phyloP scores from a whole-genome alignment of 2,113 vertebrate species.

The Fukomys damarensis region DNA sequence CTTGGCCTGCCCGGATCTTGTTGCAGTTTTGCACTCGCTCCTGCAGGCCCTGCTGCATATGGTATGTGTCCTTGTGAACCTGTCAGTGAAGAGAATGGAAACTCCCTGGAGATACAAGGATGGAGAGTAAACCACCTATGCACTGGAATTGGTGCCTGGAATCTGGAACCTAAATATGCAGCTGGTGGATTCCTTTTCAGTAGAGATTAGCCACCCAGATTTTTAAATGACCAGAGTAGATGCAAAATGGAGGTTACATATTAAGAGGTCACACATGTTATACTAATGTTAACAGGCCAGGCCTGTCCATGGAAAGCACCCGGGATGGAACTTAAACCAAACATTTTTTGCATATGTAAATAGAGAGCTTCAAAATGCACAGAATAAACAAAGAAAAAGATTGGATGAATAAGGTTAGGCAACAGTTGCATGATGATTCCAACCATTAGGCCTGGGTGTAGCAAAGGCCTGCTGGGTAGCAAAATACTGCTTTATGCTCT shows the following conservation, averaged over 20 bases:
- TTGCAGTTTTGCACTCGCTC: slow-evolving; percentile 75
- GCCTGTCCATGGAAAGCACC: not conserved
- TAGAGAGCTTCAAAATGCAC: not conserved
- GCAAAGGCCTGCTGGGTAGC: not conserved
- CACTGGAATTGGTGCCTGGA: not conserved
- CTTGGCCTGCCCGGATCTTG: slow-evolving; percentile 49
- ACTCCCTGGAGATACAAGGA: not conserved
- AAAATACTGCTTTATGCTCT: not conserved
- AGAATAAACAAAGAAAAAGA: not conserved
- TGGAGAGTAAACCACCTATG: not conserved
- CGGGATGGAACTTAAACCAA: not conserved
- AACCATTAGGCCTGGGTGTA: not conserved
- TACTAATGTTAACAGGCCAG: not conserved
- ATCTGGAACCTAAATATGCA: not conserved
- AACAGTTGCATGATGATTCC: not conserved
- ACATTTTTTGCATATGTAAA: not conserved
- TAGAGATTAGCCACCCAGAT: not conserved
- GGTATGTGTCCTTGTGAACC: slow-evolving; percentile 87
- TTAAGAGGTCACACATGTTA: not conserved
- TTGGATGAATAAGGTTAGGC: not conserved
- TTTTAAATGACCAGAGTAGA: slow-evolving; percentile 29
- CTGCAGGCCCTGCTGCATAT: slow-evolving; percentile 84
- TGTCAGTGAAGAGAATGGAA: slow-evolving; percentile 66
- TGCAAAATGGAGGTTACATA: not conserved
- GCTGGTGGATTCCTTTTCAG: not conserved